Base-by-base conservation (phyloP, 2,888 invertebrate species). In the Loripinus fragilis region DNA sequence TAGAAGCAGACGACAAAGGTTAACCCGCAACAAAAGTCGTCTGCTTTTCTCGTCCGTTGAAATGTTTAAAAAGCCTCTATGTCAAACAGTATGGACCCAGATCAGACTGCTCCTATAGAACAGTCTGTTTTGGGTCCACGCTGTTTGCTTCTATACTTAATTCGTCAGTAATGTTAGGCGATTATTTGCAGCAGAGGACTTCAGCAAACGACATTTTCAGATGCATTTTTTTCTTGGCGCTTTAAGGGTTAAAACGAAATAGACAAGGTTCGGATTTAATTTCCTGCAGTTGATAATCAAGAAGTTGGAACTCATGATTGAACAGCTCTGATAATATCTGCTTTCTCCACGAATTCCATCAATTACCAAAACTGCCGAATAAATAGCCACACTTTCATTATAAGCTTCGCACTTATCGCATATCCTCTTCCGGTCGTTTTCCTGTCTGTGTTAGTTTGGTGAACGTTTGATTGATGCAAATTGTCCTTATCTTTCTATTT, bases 391-490 rank as follows among this genome's bases (percentile, higher is more conserved):
- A n/a, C 30, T 60, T 60, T 33, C 60, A 60, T 60, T 60, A 60
- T 30, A 15, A 15, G 33, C 20, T 33, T 60, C 20, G 60, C 30
- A 33, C 1, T 17, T 28, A 60, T 60, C 60, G 23, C 20, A 33
- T n/a, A 33, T 60, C 33, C 30, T n/a, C 20, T 60, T 60, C 60
- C 60, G 60, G 60, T 33, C 60, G 25, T 60, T 60, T 33, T 30
- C 17, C 3, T 33, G 30, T 33, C 17, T 25, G 52, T 28, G n/a
- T 23, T 52, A 2, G 52, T 12, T 52, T 52, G 12, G 52, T 12
- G 23, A 60, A 60, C 33, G 60, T 60, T 33, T 33, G 60, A 60
- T 60, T 60, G 60, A 60, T 60, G 60, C 60, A 60, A 60, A 60
- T 60, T 60, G 60, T 60, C 52, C 52, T 60, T 60, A 30, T 60